Percentiles rank a stretch among this genome's conserved stretches.
Conservation (phyloP, 2,888 invertebrate species). For the Drosophila emarginata region DNA sequence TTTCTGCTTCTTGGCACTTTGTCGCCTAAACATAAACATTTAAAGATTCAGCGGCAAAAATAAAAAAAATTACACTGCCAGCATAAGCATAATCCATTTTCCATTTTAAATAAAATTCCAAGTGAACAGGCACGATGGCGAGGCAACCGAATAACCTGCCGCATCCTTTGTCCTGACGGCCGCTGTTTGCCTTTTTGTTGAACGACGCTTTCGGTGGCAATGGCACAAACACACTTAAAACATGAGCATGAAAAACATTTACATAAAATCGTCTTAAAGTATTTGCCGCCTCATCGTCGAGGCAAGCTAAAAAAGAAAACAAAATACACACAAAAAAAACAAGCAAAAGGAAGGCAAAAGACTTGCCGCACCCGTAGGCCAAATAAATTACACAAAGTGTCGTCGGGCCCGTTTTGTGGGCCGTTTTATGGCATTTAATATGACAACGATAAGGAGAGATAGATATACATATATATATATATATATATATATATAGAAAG, state of each 20-base stretch:
- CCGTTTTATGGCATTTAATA: slow-evolving; percentile 72
- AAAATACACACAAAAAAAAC: neutral
- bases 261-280: slow-evolving; percentile 79
- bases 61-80: slow-evolving; percentile 33
- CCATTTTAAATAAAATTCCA: slow-evolving; percentile 75
- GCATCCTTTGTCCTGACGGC: slow-evolving; percentile 47
- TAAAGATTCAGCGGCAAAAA: slow-evolving; percentile 49
- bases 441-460: slow-evolving; percentile 40
- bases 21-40: slow-evolving; percentile 67
- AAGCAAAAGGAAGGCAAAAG: slow-evolving; percentile 1
- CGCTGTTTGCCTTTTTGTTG: slow-evolving; percentile 41
- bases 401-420: slow-evolving; percentile 70
- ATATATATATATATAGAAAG: neutral
- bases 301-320: neutral
- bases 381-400: slow-evolving; percentile 75
- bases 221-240: slow-evolving; percentile 74
- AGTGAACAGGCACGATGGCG: slow-evolving; percentile 64
- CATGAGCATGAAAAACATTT: slow-evolving; percentile 78
- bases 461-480: neutral
- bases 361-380: slow-evolving; percentile 66
- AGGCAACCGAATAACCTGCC: slow-evolving; percentile 34
- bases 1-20: slow-evolving; percentile 41
- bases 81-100: slow-evolving; percentile 67
- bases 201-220: slow-evolving; percentile 40
- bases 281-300: slow-evolving; percentile 73